Conservation (phyloP, 2,797 vertebrate genomes). For the Labroides dimidiatus region DNA sequence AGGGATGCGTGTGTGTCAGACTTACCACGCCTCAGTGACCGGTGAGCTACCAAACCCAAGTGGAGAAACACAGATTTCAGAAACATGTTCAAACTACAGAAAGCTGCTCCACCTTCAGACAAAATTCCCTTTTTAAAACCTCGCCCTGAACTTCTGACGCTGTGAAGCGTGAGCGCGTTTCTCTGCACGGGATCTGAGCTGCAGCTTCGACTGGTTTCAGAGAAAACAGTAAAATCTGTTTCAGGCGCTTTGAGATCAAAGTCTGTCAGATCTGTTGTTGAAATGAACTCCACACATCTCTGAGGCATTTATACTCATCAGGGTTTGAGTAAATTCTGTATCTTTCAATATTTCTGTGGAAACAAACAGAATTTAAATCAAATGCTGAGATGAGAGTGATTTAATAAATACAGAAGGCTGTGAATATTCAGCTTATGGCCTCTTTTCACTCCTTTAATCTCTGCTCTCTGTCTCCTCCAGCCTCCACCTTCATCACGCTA, state of each 20-base stretch:
- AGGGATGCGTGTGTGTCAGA: conserved; percentile 58
- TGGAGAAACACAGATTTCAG: conserved; percentile 76
- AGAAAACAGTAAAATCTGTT: conserved; percentile 53
- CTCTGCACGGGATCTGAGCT: conserved; percentile 49
- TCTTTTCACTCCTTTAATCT: conserved; percentile 30
- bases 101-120: not conserved
- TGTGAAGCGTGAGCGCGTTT: conserved; percentile 17
- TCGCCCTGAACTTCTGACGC: too few relatives aligned
- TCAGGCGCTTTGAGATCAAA: conserved; percentile 67
- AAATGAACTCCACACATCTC: conserved; percentile 70
- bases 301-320: conserved; percentile 54
- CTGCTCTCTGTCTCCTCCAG: conserved; percentile 35
- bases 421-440: conserved; percentile 31
- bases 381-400: conserved; percentile 36
- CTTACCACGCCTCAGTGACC: conserved; percentile 85
- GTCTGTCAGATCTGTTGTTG: conserved; percentile 60
- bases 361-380: conserved; percentile 53
- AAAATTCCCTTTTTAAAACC: not conserved
- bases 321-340: not conserved
- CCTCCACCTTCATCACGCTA: conserved; percentile 24
- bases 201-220: conserved; percentile 29
- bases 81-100: conserved; percentile 61
- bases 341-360: conserved; percentile 29
- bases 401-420: conserved; percentile 39
- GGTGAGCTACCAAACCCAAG: conserved; percentile 83